A percentile compares a stretch with the other conserved stretches of the same genome.
phyloP scores from a whole-genome alignment of 2,113 vertebrate species.

The Chinchilla lanigera region DNA sequence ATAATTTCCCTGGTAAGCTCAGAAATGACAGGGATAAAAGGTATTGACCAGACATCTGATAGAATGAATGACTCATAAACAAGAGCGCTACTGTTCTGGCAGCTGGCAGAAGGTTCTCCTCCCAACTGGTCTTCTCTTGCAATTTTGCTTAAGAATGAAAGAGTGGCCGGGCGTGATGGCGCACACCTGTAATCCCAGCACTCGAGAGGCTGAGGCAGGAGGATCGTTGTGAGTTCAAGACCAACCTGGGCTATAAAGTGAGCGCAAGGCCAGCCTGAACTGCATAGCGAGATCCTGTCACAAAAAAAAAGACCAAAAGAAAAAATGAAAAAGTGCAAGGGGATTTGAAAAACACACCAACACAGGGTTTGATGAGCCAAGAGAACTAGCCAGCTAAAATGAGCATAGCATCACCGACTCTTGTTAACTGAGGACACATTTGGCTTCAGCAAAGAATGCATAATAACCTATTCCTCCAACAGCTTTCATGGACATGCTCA shows the following conservation, averaged over 20 bases:
- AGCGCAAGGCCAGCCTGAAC: too few species aligned
- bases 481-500: background rate
- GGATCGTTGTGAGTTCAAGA: too few species aligned
- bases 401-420: background rate
- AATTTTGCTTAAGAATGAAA: background rate
- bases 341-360: background rate
- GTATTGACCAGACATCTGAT: background rate
- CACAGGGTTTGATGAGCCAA: background rate
- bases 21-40: background rate
- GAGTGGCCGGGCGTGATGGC: too few species aligned
- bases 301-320: too few species aligned
- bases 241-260: too few species aligned
- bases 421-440: background rate
- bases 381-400: background rate
- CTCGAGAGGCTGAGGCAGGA: too few species aligned
- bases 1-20: background rate
- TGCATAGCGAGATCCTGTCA: too few species aligned
- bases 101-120: background rate
- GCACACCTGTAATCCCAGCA: too few species aligned
- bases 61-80: background rate
- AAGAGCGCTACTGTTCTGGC: background rate
- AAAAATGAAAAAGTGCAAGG: background rate
- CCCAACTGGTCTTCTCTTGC: background rate
- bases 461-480: background rate
- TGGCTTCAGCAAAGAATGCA: slow-evolving; percentile 16